phyloP scores from a whole-genome alignment of 2,888 invertebrate species.

The Epinotia demarniana region DNA sequence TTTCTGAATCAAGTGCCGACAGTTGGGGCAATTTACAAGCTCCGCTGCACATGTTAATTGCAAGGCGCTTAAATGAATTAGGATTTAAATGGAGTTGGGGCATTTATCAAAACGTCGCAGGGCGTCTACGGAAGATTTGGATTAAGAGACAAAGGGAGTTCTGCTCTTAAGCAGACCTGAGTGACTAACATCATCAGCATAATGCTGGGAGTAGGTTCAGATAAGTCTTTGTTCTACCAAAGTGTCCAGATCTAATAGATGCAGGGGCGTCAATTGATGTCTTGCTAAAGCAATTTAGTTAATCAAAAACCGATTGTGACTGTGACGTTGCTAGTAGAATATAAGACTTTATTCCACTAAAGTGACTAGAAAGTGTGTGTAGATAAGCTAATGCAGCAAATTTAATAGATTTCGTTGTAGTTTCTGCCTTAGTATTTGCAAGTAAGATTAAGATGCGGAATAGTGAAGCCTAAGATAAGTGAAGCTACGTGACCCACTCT shows the following conservation, averaged over 20 bases:
- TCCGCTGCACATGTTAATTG: slow-evolving; percentile 69
- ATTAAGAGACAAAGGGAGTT: neutral
- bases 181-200: neutral
- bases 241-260: neutral
- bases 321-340: too few relatives aligned
- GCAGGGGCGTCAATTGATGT: neutral
- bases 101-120: slow-evolving; percentile 63
- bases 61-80: slow-evolving; percentile 66
- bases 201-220: neutral
- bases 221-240: neutral
- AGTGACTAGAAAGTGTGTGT: too few relatives aligned
- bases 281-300: neutral
- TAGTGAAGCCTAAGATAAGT: too few relatives aligned
- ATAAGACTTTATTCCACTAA: too few relatives aligned
- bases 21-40: slow-evolving; percentile 61
- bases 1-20: slow-evolving; percentile 50
- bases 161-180: too few relatives aligned
- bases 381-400: too few relatives aligned
- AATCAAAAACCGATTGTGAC: neutral
- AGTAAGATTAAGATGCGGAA: too few relatives aligned
- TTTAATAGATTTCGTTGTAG: too few relatives aligned
- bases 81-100: slow-evolving; percentile 61
- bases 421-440: too few relatives aligned
- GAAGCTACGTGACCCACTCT: too few relatives aligned
- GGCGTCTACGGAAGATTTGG: neutral